Conservation (phyloP, 2,888 invertebrate genomes). For the Drosophila sordidula region DNA sequence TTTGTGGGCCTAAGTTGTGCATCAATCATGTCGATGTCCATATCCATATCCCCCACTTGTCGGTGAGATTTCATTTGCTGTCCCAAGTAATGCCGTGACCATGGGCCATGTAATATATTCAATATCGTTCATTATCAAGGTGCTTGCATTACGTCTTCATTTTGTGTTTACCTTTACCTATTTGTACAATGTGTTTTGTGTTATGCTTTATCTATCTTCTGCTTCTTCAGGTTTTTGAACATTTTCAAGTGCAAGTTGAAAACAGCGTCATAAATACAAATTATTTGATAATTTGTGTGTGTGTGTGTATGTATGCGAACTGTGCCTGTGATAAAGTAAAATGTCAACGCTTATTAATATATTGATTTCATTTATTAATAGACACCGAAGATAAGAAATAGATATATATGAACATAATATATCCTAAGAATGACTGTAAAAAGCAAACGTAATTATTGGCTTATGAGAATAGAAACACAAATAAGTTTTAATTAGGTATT, state of each 20-base stretch:
- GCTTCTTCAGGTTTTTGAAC: conserved; percentile 3
- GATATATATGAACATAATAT: no score
- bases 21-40: conserved; percentile 45
- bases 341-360: conserved; percentile 17
- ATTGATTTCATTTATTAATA: conserved; percentile 15
- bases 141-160: conserved; percentile 45
- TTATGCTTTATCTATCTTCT: conserved; percentile 25
- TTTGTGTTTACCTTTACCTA: conserved; percentile 9
- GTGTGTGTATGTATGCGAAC: neutral
- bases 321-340: conserved; percentile 14
- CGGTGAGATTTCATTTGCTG: conserved; percentile 17
- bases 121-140: conserved; percentile 74
- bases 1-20: conserved; percentile 22
- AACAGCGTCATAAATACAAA: conserved; percentile 46
- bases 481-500: no score
- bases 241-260: conserved; percentile 56
- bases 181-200: conserved; percentile 31
- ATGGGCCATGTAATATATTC: conserved; percentile 60
- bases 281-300: conserved; percentile 35
- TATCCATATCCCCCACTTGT: conserved; percentile 17
- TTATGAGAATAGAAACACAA: no score
- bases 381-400: neutral
- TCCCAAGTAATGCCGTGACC: conserved; percentile 32
- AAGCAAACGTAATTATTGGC: no score
- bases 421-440: no score